phyloP scores from a whole-genome alignment of 1,140 invertebrate species.

The Atta colombica region DNA sequence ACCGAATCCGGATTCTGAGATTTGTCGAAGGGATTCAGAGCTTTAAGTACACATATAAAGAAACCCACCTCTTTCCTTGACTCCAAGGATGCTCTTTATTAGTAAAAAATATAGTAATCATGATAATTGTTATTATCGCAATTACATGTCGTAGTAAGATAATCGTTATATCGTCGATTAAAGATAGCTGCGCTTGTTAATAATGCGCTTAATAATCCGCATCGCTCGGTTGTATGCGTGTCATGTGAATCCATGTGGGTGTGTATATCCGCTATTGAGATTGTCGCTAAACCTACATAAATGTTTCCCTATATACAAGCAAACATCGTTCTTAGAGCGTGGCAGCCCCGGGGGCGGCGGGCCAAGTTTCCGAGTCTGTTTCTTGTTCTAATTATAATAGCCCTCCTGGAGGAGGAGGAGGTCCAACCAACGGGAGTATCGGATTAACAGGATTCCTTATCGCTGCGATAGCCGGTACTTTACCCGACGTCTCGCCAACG shows the following conservation, averaged over 20 bases:
- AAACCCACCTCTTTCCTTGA: conserved; percentile 44
- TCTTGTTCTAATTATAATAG: conserved; percentile 47
- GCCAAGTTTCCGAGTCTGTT: conserved; percentile 48
- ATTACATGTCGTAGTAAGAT: conserved; percentile 40
- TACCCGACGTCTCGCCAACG: background rate
- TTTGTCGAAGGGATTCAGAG: background rate
- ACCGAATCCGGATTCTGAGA: background rate
- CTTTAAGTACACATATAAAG: background rate
- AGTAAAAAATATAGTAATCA: conserved; percentile 86
- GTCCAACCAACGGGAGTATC: conserved; percentile 42
- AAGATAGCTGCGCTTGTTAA: conserved; percentile 57
- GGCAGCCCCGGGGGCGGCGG: conserved; percentile 6
- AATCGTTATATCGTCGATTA: conserved; percentile 42
- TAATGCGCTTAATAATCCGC: conserved; percentile 35
- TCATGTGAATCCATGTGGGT: background rate
- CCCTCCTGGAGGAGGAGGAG: background rate
- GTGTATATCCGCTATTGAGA: conserved; percentile 52
- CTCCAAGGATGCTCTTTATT: conserved; percentile 81
- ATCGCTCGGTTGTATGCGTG: conserved; percentile 5
- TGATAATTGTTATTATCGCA: conserved; percentile 60
- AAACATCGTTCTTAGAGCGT: conserved; percentile 46
- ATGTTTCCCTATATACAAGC: conserved; percentile 59
- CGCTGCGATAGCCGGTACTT: conserved; percentile 16
- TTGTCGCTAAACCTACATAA: conserved; percentile 65
- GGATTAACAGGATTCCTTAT: conserved; percentile 37